Percentiles rank a stretch among this genome's conserved stretches.
Evolutionary conservation across 2,888 invertebrate species (phyloP).

Genomic region (Caenorhabditis panamensis): DNA sequence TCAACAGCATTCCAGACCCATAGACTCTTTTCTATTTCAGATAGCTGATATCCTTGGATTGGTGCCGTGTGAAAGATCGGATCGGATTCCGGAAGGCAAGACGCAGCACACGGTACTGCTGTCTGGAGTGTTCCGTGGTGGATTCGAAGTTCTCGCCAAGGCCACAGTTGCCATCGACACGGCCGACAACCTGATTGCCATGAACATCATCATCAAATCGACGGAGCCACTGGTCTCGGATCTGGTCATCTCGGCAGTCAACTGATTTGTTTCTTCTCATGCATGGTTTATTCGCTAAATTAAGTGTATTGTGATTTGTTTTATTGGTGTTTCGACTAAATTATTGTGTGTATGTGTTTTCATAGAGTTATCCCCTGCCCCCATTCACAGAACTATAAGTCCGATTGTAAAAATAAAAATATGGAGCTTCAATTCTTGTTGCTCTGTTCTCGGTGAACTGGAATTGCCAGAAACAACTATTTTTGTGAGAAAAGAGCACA

Average conservation of each 20-base stretch:
- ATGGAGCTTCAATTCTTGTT: too few species aligned
- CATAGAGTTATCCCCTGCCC: constrained; percentile 5
- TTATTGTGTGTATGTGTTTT: constrained; percentile 46
- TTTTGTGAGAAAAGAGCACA: too few species aligned
- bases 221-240: constrained; percentile 65
- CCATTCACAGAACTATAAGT: not conserved
- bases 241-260: constrained; percentile 69
- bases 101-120: constrained; percentile 89
- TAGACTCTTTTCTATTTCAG: constrained; percentile 19
- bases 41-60: constrained; percentile 88
- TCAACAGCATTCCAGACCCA: not conserved
- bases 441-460: too few species aligned
- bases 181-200: constrained; percentile 75
- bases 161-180: constrained; percentile 78
- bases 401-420: constrained; percentile 20
- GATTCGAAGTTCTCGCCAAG: constrained; percentile 82
- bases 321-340: constrained; percentile 46
- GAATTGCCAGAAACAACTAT: too few species aligned
- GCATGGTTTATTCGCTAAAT: constrained; percentile 4
- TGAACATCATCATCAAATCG: constrained; percentile 76
- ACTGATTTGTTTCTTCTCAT: constrained; percentile 36
- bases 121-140: constrained; percentile 92
- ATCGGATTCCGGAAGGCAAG: constrained; percentile 89
- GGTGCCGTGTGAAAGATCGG: constrained; percentile 90
- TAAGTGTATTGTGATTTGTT: constrained; percentile 46